Conservation (phyloP, 2,797 vertebrate genomes). For the Botia almorhae region DNA sequence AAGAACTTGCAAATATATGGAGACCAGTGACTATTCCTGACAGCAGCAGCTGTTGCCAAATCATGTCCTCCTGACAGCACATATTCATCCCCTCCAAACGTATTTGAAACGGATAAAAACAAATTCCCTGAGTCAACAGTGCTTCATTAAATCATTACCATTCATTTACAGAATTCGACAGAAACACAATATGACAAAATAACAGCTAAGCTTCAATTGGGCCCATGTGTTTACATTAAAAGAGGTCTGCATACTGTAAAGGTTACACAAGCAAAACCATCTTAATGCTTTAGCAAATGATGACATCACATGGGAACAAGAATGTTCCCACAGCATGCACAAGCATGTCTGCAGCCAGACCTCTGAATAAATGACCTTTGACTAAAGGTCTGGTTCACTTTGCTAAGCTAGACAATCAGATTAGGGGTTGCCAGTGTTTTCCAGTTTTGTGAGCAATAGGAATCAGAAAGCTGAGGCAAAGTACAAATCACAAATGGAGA, state of each 20-base stretch:
- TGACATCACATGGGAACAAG: neutral
- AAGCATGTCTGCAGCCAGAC: neutral
- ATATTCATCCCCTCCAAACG: conserved; percentile 34
- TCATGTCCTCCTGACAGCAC: conserved; percentile 45
- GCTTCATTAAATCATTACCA: neutral
- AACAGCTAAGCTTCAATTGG: neutral
- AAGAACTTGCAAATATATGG: neutral
- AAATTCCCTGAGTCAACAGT: conserved; percentile 6
- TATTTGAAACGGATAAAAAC: conserved; percentile 36
- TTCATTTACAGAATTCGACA: neutral
- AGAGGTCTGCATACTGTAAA: neutral
- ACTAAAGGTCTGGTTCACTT: neutral
- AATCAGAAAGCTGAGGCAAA: neutral
- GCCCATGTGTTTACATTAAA: neutral
- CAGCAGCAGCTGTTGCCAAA: conserved; percentile 62
- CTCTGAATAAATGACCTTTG: neutral
- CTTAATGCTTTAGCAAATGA: conserved; percentile 7
- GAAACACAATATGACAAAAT: neutral
- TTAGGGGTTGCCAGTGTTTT: neutral
- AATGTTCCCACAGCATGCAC: neutral
- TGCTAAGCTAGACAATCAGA: neutral
- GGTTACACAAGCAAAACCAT: conserved; percentile 5
- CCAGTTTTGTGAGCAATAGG: neutral
- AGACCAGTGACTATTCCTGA: conserved; percentile 43
- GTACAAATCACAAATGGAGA: neutral